Conservation (phyloP, 2,888 invertebrate genomes). For the Eilema depressum region DNA sequence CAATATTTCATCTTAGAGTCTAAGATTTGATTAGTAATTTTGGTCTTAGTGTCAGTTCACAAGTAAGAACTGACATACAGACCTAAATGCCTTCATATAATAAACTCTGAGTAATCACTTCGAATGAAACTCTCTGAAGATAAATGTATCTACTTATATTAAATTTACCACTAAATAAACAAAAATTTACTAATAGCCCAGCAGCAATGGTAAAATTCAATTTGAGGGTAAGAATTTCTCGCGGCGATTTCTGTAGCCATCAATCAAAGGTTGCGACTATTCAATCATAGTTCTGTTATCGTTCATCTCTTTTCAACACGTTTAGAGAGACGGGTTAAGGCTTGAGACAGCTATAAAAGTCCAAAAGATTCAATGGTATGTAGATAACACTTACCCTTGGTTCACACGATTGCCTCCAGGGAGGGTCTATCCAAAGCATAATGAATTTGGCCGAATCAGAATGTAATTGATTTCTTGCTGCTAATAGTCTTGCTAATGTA, state of each 20-base stretch:
- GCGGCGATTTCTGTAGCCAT: constrained; percentile 65
- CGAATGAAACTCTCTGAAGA: background rate
- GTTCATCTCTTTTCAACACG: constrained; percentile 35
- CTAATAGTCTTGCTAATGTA: constrained; percentile 40
- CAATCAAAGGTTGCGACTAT: constrained; percentile 67
- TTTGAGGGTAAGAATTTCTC: constrained; percentile 59
- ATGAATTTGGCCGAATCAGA: constrained; percentile 64
- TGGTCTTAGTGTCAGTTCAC: no score
- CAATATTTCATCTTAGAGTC: no score
- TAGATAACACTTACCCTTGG: constrained; percentile 46
- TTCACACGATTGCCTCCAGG: constrained; percentile 66
- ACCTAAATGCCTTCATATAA: background rate
- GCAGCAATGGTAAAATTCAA: constrained; percentile 67
- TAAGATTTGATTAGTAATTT: no score
- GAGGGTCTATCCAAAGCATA: constrained; percentile 59
- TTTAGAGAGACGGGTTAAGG: constrained; percentile 9
- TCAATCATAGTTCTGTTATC: constrained; percentile 37
- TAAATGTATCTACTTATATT: constrained; percentile 23
- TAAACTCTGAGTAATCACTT: background rate
- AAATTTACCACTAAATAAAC: constrained; percentile 64
- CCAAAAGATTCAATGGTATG: constrained; percentile 32
- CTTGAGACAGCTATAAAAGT: constrained; percentile 37
- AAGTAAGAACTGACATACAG: no score
- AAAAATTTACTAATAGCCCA: constrained; percentile 60
- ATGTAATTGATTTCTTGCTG: constrained; percentile 48